Evolutionary conservation across 1,140 invertebrate genomes (phyloP).

Genomic region (Hestina assimilis): DNA sequence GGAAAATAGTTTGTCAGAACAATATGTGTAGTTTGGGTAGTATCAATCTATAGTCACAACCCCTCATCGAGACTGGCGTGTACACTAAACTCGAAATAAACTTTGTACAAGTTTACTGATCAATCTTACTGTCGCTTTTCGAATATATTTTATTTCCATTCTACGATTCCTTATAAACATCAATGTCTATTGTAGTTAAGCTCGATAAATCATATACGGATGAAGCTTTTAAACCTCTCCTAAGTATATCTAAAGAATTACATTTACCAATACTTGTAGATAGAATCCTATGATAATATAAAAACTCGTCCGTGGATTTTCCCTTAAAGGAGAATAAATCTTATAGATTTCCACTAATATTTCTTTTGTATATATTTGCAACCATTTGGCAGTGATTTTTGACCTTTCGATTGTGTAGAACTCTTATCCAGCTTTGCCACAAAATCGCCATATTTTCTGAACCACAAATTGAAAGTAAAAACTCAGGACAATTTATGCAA

Average conservation of each 20-base stretch:
- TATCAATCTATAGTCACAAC: not conserved
- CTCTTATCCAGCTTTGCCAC: too few species aligned
- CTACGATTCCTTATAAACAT: slow-evolving; percentile 21
- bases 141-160: slow-evolving; percentile 34
- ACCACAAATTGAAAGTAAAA: too few species aligned
- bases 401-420: too few species aligned
- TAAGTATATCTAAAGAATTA: not conserved
- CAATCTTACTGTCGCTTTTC: slow-evolving; percentile 37
- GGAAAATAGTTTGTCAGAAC: too few species aligned
- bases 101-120: slow-evolving; percentile 29
- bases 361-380: not conserved
- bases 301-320: not conserved
- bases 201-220: slow-evolving; percentile 13
- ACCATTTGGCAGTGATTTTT: not conserved
- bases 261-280: not conserved
- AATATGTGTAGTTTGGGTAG: too few species aligned
- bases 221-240: not conserved
- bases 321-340: not conserved
- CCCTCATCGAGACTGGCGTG: not conserved
- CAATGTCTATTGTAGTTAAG: slow-evolving; percentile 15
- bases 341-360: not conserved
- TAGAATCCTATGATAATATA: not conserved
- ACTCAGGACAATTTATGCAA: too few species aligned
- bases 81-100: slow-evolving; percentile 19
- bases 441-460: too few species aligned